phyloP scores from a whole-genome alignment of 2,888 invertebrate genomes.

The Mylabris sibirica region DNA sequence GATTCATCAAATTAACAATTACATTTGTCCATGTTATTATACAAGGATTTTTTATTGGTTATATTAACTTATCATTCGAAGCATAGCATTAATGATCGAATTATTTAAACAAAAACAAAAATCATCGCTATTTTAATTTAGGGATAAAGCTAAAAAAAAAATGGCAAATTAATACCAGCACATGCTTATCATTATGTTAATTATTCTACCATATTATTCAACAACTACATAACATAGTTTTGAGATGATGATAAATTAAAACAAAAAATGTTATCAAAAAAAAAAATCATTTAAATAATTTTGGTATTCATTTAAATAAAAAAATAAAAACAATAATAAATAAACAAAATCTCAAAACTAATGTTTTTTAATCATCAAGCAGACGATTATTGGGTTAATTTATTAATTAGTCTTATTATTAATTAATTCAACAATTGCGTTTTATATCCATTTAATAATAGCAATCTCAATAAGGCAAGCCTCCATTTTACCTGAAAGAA shows the following conservation, averaged over 20 bases:
- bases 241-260: conserved; percentile 38
- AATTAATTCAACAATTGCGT: conserved; percentile 41
- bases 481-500: conserved; percentile 85
- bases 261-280: conserved; percentile 12
- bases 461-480: conserved; percentile 64
- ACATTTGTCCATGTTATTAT: background rate
- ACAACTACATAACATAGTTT: conserved; percentile 53
- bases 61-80: conserved; percentile 8
- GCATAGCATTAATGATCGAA: conserved; percentile 6
- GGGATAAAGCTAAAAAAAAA: conserved; percentile 51
- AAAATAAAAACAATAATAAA: background rate
- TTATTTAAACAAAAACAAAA: background rate
- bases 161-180: conserved; percentile 52
- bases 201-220: conserved; percentile 43
- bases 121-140: background rate
- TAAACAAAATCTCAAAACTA: conserved; percentile 33
- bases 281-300: conserved; percentile 17
- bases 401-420: conserved; percentile 37
- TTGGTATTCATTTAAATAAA: background rate
- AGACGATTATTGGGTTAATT: conserved; percentile 39
- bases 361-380: conserved; percentile 42
- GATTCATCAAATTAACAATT: conserved; percentile 16
- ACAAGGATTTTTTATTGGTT: conserved; percentile 5
- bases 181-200: conserved; percentile 49
- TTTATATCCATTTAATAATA: conserved; percentile 54